Evolutionary conservation across 1,140 invertebrate species (phyloP).

Genomic region (Periplaneta americana): DNA sequence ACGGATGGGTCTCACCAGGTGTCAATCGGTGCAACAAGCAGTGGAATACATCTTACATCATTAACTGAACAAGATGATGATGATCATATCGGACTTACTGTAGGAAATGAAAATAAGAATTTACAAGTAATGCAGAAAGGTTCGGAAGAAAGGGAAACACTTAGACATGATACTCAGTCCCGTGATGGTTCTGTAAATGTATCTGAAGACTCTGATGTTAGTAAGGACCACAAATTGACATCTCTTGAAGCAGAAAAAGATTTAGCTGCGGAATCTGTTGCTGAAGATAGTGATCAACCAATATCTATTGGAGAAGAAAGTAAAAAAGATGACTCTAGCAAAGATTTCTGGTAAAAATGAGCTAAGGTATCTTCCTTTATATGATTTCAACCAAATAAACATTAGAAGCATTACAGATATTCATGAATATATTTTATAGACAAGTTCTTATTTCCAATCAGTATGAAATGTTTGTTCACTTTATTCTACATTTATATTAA

Average conservation of each 20-base stretch:
- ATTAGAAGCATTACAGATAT: no score
- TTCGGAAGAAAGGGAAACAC: background rate
- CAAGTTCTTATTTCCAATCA: no score
- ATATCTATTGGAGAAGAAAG: background rate
- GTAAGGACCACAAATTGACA: background rate
- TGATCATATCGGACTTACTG: background rate
- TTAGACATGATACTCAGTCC: background rate
- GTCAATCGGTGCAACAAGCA: background rate
- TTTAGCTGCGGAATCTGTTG: background rate
- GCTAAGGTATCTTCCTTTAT: no score
- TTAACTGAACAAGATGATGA: background rate
- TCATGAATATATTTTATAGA: no score
- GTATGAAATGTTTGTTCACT: no score
- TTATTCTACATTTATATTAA: no score
- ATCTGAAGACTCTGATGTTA: background rate
- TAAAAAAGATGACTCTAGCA: background rate
- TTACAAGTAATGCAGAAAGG: background rate
- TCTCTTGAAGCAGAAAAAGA: background rate
- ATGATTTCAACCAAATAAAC: no score
- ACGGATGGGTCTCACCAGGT: background rate
- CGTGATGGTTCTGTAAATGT: background rate
- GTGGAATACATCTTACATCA: background rate
- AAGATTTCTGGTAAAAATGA: slow-evolving; percentile 7
- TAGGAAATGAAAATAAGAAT: background rate
- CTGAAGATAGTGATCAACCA: background rate